Base-by-base conservation (phyloP, 2,113 vertebrate species). In the Tonatia bakeri region DNA sequence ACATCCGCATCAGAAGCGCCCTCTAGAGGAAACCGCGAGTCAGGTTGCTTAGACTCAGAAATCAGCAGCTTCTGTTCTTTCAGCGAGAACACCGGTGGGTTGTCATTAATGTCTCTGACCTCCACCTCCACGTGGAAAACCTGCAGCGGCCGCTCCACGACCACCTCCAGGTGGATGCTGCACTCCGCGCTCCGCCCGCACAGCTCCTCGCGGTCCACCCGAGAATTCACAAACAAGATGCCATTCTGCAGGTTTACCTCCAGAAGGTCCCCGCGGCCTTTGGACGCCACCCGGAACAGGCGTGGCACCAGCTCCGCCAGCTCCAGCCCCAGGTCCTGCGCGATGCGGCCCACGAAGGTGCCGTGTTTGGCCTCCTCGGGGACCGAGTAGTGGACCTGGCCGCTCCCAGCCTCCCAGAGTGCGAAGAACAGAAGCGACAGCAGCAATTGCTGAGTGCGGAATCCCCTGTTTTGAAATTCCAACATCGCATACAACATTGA, bases 81-180 rank as follows among this genome's bases (percentile, higher is more conserved):
- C 0, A 97, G 90, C 0, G 97, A 61, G 61, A 99, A 99, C 54
- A 36, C 7, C 0, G 99, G 99, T 0, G 98, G 88, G 47, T 99
- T 98, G 40, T 99, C 99, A 8, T 99, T 99, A 40, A 99, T 97
- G 77, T 99, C 99, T 38, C 97, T 85, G 17, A 99, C 90, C 26
- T 99, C 98, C 54, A 99, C 98, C 24, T 90, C 96, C 20, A 99
- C 98, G 3, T 99, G 98, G 79, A 99, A 99, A 0, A 99, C 97
- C 85, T 99, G 98, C 59, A 99, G 96, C 16, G 99, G 99, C 31
- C 98, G 97, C 59, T 98, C 98, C 6, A 99, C 43, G 17, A 99
- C 97, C 0, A 98, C 97, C 93, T 98, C 98, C 16, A 98, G 28
- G 47, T 98, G 98, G 14, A 99, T 97, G 40, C 97, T 94, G 84